phyloP scores from a whole-genome alignment of 2,113 vertebrate species.

The Xenus cinereus region DNA sequence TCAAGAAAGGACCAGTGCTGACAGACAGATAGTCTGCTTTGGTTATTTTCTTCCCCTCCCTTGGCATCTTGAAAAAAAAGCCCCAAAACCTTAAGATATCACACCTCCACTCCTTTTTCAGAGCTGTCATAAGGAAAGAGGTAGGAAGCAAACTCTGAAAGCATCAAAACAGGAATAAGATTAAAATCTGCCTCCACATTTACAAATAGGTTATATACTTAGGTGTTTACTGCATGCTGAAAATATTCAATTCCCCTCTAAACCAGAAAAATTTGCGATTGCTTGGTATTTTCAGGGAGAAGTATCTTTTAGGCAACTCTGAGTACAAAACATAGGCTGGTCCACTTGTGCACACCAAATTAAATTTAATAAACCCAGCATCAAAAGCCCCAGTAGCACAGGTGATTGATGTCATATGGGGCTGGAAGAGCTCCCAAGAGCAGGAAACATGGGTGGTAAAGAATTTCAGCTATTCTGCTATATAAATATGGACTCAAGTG shows the following conservation, averaged over 20 bases:
- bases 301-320: background rate
- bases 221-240: background rate
- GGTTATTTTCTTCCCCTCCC: background rate
- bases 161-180: background rate
- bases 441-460: background rate
- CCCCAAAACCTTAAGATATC: background rate
- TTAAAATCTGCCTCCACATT: background rate
- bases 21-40: background rate
- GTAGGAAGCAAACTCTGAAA: background rate
- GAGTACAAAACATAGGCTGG: background rate
- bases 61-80: background rate
- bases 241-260: background rate
- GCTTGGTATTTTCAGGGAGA: background rate
- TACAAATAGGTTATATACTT: background rate
- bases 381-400: background rate
- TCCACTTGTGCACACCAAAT: background rate
- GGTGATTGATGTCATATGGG: background rate
- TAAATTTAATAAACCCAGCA: background rate
- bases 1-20: background rate
- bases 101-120: background rate
- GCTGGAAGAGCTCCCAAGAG: background rate
- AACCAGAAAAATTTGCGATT: background rate
- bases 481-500: background rate
- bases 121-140: background rate
- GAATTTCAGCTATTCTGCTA: background rate